Base-by-base conservation (phyloP, 2,888 invertebrate species). In the Pollenia amentaria region DNA sequence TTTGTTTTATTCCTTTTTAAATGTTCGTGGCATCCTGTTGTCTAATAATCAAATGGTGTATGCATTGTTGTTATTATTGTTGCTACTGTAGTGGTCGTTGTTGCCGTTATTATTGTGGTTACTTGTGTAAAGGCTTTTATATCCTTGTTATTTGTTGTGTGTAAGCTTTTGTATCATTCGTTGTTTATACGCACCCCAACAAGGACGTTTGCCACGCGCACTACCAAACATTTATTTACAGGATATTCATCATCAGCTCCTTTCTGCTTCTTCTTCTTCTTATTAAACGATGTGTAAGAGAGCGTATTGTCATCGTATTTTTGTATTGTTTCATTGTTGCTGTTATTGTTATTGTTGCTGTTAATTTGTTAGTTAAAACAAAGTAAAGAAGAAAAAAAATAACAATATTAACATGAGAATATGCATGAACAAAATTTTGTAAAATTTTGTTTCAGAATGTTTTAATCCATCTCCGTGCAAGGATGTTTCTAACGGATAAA, bases 131-230 rank as follows among this genome's bases (percentile, higher is more conserved):
- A 62, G 70, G 46, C 38, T 80, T 72, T 44, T 51, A 75, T 60
- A 82, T 82, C 81, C 83, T 84, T 80, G 64, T 80, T 69, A 38
- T 70, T 64, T 70, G 44, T 42, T 44, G 60, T 82, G n/a, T 44
- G 10, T 53, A 67, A 77, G 69, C 72, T 81, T 87, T 84, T 65
- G 72, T 80, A 77, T 84, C 84, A 87, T 87, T 87, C 87, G 84
- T 77, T 87, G 80, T 73, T 84, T 73, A 67, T 89, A 90, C 89
- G 89, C 89, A 89, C 89, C 82, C 88, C 85, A 82, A 89, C 89
- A 90, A 90, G 90, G 90, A 90, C 89, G 90, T 81, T 89, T 81
- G 90, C 89, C 91, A 90, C 90, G 91, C 91, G 91, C 91, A 90
- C 88, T 89, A 87, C 69, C 70, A 70, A 18, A 40, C 60, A 62